Evolutionary conservation across 2,113 vertebrate genomes (phyloP).

Genomic region (Dromas ardeola): DNA sequence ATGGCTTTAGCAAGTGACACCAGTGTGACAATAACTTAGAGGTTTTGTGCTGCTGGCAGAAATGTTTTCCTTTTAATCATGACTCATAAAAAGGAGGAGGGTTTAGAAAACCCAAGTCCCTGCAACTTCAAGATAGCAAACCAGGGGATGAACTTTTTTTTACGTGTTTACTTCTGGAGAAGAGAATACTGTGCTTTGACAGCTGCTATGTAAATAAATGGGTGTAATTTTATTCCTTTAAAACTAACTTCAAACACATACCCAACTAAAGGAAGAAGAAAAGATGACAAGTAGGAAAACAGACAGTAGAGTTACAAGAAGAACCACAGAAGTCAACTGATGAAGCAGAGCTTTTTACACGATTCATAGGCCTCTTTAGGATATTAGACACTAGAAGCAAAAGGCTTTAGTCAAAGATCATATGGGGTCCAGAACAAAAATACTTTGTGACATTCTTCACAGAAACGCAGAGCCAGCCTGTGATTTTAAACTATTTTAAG

Average conservation of each 20-base stretch:
- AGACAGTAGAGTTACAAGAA: neutral
- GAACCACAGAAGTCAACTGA: neutral
- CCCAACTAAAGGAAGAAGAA: neutral
- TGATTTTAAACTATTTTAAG: neutral
- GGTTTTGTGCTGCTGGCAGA: neutral
- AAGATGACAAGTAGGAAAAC: slow-evolving; percentile 29
- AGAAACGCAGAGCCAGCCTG: neutral
- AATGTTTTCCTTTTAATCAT: slow-evolving; percentile 17
- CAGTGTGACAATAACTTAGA: neutral
- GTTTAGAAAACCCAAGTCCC: neutral
- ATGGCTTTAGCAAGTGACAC: neutral
- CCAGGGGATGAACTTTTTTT: neutral
- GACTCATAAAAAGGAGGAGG: neutral
- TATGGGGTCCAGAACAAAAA: neutral
- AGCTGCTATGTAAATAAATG: slow-evolving; percentile 50
- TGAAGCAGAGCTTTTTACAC: neutral
- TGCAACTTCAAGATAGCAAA: slow-evolving; percentile 41
- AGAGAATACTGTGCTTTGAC: neutral
- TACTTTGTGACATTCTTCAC: neutral
- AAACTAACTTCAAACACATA: slow-evolving; percentile 38
- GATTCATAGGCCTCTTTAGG: neutral
- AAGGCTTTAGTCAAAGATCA: neutral
- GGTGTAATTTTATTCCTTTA: slow-evolving; percentile 46
- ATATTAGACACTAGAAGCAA: neutral
- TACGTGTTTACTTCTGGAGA: slow-evolving; percentile 8